phyloP scores from a whole-genome alignment of 2,888 invertebrate species.

The Tetranychus piercei region DNA sequence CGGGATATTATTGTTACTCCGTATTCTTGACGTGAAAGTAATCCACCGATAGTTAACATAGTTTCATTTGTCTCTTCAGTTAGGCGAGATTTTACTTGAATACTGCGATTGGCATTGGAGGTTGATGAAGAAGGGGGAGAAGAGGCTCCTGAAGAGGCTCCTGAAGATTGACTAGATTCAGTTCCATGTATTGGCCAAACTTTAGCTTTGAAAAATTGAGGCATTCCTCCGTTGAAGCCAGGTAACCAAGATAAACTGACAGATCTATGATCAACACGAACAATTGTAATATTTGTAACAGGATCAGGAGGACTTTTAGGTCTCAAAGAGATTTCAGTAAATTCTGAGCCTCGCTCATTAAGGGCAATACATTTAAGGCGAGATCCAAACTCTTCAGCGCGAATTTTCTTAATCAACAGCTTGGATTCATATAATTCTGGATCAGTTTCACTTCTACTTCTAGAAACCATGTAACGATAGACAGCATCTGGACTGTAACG shows the following conservation, averaged over 20 bases:
- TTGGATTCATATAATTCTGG: conserved; percentile 5
- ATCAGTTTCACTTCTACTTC: conserved; percentile 12
- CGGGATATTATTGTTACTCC: not conserved
- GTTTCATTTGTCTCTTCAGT: not conserved
- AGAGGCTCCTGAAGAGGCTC: not conserved
- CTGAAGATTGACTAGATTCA: not conserved
- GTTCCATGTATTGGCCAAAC: conserved; percentile 27
- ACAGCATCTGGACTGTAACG: not conserved
- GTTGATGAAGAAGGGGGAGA: not conserved
- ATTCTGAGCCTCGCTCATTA: conserved; percentile 24
- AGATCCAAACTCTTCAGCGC: conserved; percentile 19
- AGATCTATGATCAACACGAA: conserved; percentile 70
- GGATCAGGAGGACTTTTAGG: conserved; percentile 33
- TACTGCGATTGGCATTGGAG: not conserved
- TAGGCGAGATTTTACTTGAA: not conserved
- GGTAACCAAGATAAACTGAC: conserved; percentile 66
- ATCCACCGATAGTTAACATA: not conserved
- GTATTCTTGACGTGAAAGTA: not conserved
- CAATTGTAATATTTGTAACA: conserved; percentile 37
- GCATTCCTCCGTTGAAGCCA: conserved; percentile 77
- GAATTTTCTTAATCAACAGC: conserved; percentile 12
- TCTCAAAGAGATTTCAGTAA: conserved; percentile 12
- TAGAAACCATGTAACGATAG: conserved; percentile 8
- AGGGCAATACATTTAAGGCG: conserved; percentile 23
- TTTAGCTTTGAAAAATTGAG: conserved; percentile 53